Evolutionary conservation across 2,113 vertebrate species (phyloP).

Genomic region (Theropithecus gelada): DNA sequence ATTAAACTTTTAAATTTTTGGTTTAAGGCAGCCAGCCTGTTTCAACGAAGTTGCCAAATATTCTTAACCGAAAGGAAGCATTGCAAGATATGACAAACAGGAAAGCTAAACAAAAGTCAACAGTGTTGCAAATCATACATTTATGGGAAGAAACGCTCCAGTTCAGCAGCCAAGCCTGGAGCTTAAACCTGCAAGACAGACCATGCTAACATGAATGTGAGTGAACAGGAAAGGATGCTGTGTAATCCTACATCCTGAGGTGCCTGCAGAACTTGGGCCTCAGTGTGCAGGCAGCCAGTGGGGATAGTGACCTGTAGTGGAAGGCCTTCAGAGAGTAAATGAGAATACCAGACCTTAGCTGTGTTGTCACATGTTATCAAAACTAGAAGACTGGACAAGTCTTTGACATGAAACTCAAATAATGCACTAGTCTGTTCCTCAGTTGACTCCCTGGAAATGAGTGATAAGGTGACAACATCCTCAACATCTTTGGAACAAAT

Average conservation of each 20-base stretch:
- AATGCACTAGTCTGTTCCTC: neutral
- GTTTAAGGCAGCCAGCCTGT: slow-evolving; percentile 79
- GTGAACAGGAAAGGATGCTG: neutral
- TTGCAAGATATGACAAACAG: slow-evolving; percentile 77
- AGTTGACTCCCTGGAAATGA: neutral
- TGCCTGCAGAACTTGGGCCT: neutral
- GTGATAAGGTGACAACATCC: neutral
- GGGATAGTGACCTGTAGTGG: neutral
- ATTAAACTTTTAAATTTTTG: slow-evolving; percentile 81
- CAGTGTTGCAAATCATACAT: slow-evolving; percentile 78
- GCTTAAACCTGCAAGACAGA: slow-evolving; percentile 57
- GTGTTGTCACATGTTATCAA: neutral
- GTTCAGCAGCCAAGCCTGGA: slow-evolving; percentile 69
- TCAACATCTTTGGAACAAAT: neutral
- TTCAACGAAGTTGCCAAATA: slow-evolving; percentile 81
- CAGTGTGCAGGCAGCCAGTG: neutral
- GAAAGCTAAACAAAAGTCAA: slow-evolving; percentile 81
- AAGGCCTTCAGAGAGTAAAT: neutral
- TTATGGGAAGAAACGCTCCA: slow-evolving; percentile 71
- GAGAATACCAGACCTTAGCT: neutral
- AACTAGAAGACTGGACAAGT: neutral
- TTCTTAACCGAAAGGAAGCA: slow-evolving; percentile 77
- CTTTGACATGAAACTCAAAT: neutral
- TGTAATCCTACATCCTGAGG: neutral
- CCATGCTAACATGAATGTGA: neutral